Percentiles rank a stretch among this genome's conserved stretches.
phyloP scores from a whole-genome alignment of 2,113 vertebrate genomes.

The Rhizomys pruinosus region DNA sequence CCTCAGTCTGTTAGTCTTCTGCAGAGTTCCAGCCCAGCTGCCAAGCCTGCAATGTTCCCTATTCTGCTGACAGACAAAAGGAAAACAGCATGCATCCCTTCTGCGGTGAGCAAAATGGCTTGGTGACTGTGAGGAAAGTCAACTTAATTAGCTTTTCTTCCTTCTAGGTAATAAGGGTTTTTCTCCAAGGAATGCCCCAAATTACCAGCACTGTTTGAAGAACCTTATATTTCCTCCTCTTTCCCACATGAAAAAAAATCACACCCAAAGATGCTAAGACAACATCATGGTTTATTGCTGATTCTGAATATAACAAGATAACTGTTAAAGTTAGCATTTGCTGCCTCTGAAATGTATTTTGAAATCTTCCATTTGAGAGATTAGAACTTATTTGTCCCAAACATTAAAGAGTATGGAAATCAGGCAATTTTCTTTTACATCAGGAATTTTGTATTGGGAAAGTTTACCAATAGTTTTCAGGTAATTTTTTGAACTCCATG shows the following conservation, averaged over 20 bases:
- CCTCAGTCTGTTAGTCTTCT: background rate
- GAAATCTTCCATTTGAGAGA: background rate
- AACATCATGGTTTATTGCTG: slow-evolving; percentile 42
- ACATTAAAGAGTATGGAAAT: background rate
- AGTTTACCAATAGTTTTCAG: background rate
- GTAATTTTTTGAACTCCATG: background rate
- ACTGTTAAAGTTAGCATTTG: background rate
- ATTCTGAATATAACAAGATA: background rate
- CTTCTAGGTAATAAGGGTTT: slow-evolving; percentile 65
- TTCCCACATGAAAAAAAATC: slow-evolving; percentile 22
- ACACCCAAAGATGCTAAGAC: background rate
- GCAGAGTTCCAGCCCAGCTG: background rate
- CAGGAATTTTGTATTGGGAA: background rate
- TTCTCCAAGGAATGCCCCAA: slow-evolving; percentile 55
- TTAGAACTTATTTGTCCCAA: background rate
- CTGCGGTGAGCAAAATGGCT: slow-evolving; percentile 54
- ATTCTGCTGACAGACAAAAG: slow-evolving; percentile 26
- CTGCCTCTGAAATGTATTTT: background rate
- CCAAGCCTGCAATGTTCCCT: background rate
- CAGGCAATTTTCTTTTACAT: background rate
- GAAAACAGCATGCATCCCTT: slow-evolving; percentile 44
- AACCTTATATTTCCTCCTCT: slow-evolving; percentile 50
- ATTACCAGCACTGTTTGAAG: slow-evolving; percentile 47
- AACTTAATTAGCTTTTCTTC: slow-evolving; percentile 67
- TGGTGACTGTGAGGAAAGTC: slow-evolving; percentile 41